phyloP scores from a whole-genome alignment of 2,888 invertebrate genomes.

The Stenichneumon culpator region DNA sequence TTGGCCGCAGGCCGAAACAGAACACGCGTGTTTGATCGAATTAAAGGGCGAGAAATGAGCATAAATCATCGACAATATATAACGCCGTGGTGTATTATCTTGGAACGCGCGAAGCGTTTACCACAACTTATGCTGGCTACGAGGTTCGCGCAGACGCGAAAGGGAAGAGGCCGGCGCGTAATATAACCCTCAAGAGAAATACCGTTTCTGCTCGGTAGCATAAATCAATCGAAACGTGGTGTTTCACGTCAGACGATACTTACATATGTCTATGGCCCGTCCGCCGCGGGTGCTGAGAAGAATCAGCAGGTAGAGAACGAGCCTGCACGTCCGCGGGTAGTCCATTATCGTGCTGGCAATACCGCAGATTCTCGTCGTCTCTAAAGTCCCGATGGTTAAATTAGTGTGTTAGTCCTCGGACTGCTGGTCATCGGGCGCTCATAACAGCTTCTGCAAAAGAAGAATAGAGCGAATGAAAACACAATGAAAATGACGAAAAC shows the following conservation, averaged over 20 bases:
- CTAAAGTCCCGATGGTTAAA: slow-evolving; percentile 37
- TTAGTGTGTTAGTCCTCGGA: slow-evolving; percentile 73
- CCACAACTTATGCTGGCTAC: slow-evolving; percentile 30
- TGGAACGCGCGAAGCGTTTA: slow-evolving; percentile 53
- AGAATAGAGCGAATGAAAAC: slow-evolving; percentile 45
- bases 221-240: slow-evolving; percentile 63
- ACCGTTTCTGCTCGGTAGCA: slow-evolving; percentile 49
- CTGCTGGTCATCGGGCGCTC: slow-evolving; percentile 83
- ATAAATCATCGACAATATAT: slow-evolving; percentile 61
- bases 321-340: slow-evolving; percentile 80
- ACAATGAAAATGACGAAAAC: neutral
- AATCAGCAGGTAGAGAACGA: slow-evolving; percentile 80
- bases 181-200: slow-evolving; percentile 39
- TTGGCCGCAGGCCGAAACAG: slow-evolving; percentile 35
- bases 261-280: slow-evolving; percentile 84
- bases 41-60: slow-evolving; percentile 51
- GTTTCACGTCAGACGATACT: slow-evolving; percentile 73
- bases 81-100: slow-evolving; percentile 45
- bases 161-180: slow-evolving; percentile 30
- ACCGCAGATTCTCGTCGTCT: slow-evolving; percentile 28
- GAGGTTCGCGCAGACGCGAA: slow-evolving; percentile 14
- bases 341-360: slow-evolving; percentile 77
- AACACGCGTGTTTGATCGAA: slow-evolving; percentile 56
- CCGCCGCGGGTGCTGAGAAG: slow-evolving; percentile 77
- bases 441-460: slow-evolving; percentile 81